Evolutionary conservation across 2,113 vertebrate genomes (phyloP), one percentile per base, ranked within the genome.

Genomic region (Piprites chloris): DNA sequence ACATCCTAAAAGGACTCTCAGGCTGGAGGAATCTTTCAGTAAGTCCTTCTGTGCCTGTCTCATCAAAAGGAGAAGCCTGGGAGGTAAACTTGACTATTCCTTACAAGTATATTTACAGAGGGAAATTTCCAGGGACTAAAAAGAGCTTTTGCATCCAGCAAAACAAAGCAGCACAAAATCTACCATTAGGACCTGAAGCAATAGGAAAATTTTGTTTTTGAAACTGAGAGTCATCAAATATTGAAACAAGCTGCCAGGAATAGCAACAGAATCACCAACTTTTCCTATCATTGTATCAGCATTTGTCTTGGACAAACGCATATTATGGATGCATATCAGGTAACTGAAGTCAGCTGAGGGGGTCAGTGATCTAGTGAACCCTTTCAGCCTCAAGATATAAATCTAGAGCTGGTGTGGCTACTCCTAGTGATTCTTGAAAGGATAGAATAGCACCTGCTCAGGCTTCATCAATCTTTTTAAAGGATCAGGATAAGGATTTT

Each of bases 91-190:
- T 89, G 69, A 62, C 78, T 95, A 79, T 85, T 92, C 33, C 28
- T 14, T 78, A 42, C 20, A 94, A 85, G 61, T 53, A 21, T 85
- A 91, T 75, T 68, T 71, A 95, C 32, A 79, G 84, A 93, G 26
- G 84, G 53, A 95, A 94, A 91, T 96, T 92, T 93, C n/a, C 73
- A 53, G 61, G 30, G 53, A 81, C 77, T 82, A 65, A 35, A 88
- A 63, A 91, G 73, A n/a, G 13, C 22, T 95, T 96, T 97, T 92
- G 94, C 89, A 96, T 95, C 53, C 62, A 93, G 71, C 24, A 76
- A 92, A 93, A 91, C 75, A 95, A 95, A 95, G 61, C 44, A 89
- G 47, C 47, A 33, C 32, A 44, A 78, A 95, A 91, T 56, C 61
- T 72, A 68, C 61, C 47, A 91, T 14, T 89, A 91, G 37, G 26